Base-by-base conservation (phyloP, 2,888 invertebrate species). In the Palloptera scutellata region DNA sequence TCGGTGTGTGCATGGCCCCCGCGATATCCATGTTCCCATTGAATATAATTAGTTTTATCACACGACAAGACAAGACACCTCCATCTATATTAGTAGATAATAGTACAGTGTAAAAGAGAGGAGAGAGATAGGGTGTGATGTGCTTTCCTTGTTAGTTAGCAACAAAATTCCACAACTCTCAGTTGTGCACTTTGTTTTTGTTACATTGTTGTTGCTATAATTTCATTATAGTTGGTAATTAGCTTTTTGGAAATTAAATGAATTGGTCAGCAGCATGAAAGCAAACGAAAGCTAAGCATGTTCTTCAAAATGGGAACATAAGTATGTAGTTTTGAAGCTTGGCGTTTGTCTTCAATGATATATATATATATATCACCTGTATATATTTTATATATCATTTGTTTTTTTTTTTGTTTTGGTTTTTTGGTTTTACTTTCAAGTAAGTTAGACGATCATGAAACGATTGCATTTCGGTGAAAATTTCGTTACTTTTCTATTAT, bases 41-140 rank as follows among this genome's bases (percentile, higher is more conserved):
- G 81, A 78, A 78, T 76, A 76, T 81, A 81, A 81, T 81, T 81
- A 80, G 80, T 81, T 81, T 79, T 80, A 78, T 78, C 78, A 77
- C 76, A 77, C 75, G 62, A 67, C 54, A 69, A 10, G 19, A 53
- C 12, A 55, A 20, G 30, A 10, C 10, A 1, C 55, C 1, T 54
- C 2, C 13, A n/a, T 48, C 2, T n/a, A 48, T 48, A 15, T 1
- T 48, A 15, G 51, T 53, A 13, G 15, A 53, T 53, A 12, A n/a
- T 53, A 12, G 17, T 53, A 15, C 3, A 17, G 53, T 0, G 5
- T 11, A 17, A n/a, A 3, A 53, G 15, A 11, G 30, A 40, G 43
- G 13, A 8, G 48, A 13, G 51, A 5, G 43, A 58, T 57, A 42
- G 54, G 5, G 6, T 58, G 5, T 58, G 41, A 58, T 4, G 12